Conservation (phyloP, 2,113 vertebrate genomes). For the Phalacrocorax pelagicus region DNA sequence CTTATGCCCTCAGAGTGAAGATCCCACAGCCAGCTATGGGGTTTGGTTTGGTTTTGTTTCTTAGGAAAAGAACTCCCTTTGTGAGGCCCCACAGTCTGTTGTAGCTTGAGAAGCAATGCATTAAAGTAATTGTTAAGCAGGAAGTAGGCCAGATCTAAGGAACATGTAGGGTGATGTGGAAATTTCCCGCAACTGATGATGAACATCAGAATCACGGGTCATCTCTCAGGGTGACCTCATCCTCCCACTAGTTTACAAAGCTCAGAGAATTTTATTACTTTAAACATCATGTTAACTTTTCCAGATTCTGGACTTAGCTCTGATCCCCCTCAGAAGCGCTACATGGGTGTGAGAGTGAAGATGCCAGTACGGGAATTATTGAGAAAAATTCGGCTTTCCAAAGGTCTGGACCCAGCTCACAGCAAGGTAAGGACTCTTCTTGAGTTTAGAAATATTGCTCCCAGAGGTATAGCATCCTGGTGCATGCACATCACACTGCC, state of each 20-base stretch:
- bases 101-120: background rate
- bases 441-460: background rate
- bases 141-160: background rate
- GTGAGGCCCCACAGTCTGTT: background rate
- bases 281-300: conserved; percentile 42
- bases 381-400: conserved; percentile 75
- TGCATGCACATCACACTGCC: no score
- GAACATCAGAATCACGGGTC: background rate
- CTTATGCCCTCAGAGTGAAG: background rate
- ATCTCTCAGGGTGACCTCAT: background rate
- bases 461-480: background rate
- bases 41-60: background rate
- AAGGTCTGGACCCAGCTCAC: conserved; percentile 60
- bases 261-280: background rate
- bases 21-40: background rate
- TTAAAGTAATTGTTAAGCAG: background rate
- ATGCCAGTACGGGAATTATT: conserved; percentile 86
- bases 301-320: conserved; percentile 16
- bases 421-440: conserved; percentile 65
- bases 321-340: conserved; percentile 67
- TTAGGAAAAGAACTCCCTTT: background rate
- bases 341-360: conserved; percentile 85
- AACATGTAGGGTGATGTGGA: background rate
- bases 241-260: background rate
- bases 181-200: background rate